Evolutionary conservation across 2,797 vertebrate genomes (phyloP).

Genomic region (Halcyon leucocephala): DNA sequence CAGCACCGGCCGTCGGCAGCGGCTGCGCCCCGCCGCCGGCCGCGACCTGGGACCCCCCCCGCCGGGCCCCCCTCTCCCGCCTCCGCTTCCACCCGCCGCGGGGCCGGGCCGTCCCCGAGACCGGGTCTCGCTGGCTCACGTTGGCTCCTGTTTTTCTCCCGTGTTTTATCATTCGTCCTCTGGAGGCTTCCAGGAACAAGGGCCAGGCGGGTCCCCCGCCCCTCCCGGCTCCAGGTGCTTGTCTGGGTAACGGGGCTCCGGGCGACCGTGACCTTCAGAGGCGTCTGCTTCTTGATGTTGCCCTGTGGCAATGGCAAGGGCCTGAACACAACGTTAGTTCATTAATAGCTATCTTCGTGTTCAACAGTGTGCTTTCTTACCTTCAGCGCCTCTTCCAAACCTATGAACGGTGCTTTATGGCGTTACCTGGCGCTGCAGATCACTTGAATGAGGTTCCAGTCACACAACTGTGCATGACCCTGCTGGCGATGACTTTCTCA

Average conservation of each 20-base stretch:
- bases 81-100: neutral
- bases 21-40: neutral
- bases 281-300: accelerated
- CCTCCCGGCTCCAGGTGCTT: neutral
- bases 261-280: neutral
- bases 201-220: neutral
- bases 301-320: neutral
- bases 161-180: accelerated
- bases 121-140: accelerated
- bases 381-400: neutral
- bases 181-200: accelerated
- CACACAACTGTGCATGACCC: accelerated
- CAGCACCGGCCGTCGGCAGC: neutral
- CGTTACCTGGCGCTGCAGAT: neutral
- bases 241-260: neutral
- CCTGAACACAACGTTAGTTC: accelerated
- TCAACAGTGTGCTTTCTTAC: accelerated
- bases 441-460: accelerated
- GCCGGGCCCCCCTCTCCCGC: no score
- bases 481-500: neutral
- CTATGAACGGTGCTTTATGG: accelerated
- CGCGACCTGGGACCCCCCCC: no score
- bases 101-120: no score
- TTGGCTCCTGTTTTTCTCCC: accelerated
- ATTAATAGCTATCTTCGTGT: accelerated